Base-by-base conservation (phyloP, 2,797 vertebrate species). In the Liparis tanakae region DNA sequence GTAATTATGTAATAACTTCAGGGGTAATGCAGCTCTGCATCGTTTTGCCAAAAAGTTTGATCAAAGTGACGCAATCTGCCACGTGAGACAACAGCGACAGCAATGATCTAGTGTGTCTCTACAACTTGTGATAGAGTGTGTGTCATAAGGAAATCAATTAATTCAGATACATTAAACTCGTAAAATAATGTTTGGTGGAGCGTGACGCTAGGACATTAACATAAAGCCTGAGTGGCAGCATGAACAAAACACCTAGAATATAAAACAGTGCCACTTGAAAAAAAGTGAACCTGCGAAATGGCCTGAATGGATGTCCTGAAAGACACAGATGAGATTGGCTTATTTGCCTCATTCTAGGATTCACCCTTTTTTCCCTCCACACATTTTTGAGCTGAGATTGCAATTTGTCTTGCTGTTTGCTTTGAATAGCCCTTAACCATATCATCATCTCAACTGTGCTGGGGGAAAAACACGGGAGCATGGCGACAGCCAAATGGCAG, bases 401-500 rank as follows among this genome's bases (percentile, higher is more conserved):
- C 90, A 94, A 95, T 95, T 95, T 94, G 94, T 93, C 94, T 88
- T 86, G 89, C 93, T 90, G 92, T 95, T 96, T 94, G 90, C 92
- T 96, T 94, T 95, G 94, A 95, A 90, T 94, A 92, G 92, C 86
- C 87, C 94, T 95, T 94, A 94, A 95, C 92, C 93, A 87, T 95
- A 94, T 94, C 95, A 96, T 96, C 96, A 95, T 95, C 95, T 92
- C 92, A 94, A 96, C 92, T 88, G 93, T 89, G 89, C 92, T 90
- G 88, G 63, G 90, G 89, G 94, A 95, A 95, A 95, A 95, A 94
- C 94, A 95, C 76, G 90, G 92, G 94, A 93, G 94, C 94, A 95
- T 95, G 96, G 95, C 94, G 95, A 97, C 95, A 95, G 95, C 92
- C 95, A 97, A 98, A 98, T 97, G 95, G 94, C 93, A 96, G 94